Percentiles rank a stretch among this genome's conserved stretches.
These are phyloP conservation scores for Pelochelys cantorii DNA, from an alignment of 2,797 vertebrate genomes.

Conservation along the genomic window DNA sequence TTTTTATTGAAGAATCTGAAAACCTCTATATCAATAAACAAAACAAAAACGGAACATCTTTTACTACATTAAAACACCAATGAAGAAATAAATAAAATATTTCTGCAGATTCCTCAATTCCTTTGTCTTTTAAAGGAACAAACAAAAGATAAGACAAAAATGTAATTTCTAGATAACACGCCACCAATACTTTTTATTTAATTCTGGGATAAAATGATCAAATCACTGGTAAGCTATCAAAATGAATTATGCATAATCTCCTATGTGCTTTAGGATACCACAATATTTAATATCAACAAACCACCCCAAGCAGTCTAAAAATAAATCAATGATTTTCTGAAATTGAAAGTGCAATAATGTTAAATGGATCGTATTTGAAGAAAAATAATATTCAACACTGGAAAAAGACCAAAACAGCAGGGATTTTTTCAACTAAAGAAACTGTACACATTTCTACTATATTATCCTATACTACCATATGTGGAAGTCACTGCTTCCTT, in stretches of 20 bases:
- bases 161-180: not conserved
- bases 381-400: not conserved
- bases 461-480: not conserved
- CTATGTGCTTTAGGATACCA: not conserved
- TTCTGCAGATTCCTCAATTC: not conserved
- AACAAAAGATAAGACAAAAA: not conserved
- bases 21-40: not conserved
- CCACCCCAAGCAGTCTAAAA: not conserved
- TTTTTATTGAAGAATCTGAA: not conserved
- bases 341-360: not conserved
- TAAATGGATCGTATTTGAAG: accelerated
- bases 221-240: not conserved
- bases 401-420: not conserved
- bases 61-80: not conserved
- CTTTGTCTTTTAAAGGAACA: not conserved
- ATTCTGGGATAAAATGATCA: not conserved
- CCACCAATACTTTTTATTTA: not conserved
- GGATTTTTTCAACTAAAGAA: not conserved
- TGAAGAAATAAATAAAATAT: not conserved
- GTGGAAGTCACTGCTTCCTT: not conserved
- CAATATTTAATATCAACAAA: not conserved
- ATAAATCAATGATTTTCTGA: accelerated
- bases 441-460: not conserved
- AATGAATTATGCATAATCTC: not conserved
- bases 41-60: not conserved